phyloP scores from a whole-genome alignment of 30 jellyfish, hydroid and myxozoan genomes.

The Nemopilema nomurai region DNA sequence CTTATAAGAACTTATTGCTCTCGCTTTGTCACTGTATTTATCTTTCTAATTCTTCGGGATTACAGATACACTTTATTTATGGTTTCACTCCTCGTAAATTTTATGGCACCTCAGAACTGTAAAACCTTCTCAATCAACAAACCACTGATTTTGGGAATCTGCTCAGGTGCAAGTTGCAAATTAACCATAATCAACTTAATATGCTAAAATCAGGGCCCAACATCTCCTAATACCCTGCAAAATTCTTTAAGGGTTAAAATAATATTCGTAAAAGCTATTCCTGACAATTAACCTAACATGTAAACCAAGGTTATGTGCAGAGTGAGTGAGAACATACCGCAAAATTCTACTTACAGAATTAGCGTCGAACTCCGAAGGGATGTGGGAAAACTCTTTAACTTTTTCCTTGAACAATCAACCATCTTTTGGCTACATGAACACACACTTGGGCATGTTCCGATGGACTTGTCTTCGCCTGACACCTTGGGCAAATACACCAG shows the following conservation, averaged over 20 bases:
- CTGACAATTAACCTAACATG: background rate
- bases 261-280: background rate
- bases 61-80: conserved; percentile 16
- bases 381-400: conserved; percentile 54
- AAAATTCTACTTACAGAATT: conserved; percentile 58
- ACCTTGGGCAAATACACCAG: conserved; percentile 64
- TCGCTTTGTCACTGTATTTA: background rate
- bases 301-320: conserved; percentile 9
- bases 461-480: conserved; percentile 63
- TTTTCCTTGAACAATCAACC: conserved; percentile 66
- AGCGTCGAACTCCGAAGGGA: conserved; percentile 36
- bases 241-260: background rate
- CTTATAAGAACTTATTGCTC: background rate
- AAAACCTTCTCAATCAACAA: background rate
- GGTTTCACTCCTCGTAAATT: conserved; percentile 23
- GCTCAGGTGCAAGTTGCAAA: background rate
- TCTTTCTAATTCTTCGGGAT: conserved; percentile 12
- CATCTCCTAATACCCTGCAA: background rate
- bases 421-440: conserved; percentile 66
- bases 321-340: conserved; percentile 2
- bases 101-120: background rate
- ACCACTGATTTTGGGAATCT: background rate
- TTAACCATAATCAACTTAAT: background rate
- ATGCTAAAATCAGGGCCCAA: background rate
- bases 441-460: conserved; percentile 68